Evolutionary conservation across 2,888 invertebrate genomes (phyloP).

Genomic region (Nomada hirtipes): DNA sequence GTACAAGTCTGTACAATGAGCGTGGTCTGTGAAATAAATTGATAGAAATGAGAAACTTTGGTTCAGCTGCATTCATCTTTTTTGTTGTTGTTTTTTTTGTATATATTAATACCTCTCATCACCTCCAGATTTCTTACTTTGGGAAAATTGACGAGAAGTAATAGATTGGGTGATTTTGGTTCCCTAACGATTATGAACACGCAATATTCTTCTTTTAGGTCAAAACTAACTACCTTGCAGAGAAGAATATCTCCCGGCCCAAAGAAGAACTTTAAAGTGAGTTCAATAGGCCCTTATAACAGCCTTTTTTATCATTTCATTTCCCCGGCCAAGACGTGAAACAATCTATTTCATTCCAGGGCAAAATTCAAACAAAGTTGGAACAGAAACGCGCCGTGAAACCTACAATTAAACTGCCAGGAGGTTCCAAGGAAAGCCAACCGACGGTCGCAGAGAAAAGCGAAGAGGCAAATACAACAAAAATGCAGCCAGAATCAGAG

Average conservation of each 20-base stretch:
- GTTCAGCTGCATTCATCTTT: slow-evolving; percentile 54
- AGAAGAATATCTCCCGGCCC: slow-evolving; percentile 60
- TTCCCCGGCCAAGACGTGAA: not conserved
- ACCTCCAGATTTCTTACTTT: slow-evolving; percentile 74
- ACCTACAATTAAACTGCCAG: slow-evolving; percentile 33
- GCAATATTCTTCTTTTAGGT: slow-evolving; percentile 69
- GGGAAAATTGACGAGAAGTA: slow-evolving; percentile 43
- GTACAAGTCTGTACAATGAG: not conserved
- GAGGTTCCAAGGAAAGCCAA: slow-evolving; percentile 29
- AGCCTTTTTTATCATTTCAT: not conserved
- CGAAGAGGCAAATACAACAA: slow-evolving; percentile 18
- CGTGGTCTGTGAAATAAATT: not conserved
- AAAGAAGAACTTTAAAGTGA: slow-evolving; percentile 73
- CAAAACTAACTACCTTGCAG: slow-evolving; percentile 62
- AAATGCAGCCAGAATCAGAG: slow-evolving; percentile 70
- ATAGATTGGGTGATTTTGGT: not conserved
- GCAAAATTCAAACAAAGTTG: slow-evolving; percentile 35
- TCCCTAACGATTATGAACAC: slow-evolving; percentile 29
- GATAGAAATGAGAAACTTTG: slow-evolving; percentile 59
- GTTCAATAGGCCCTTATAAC: not conserved
- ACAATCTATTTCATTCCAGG: slow-evolving; percentile 9
- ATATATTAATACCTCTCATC: slow-evolving; percentile 78
- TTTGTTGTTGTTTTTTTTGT: slow-evolving; percentile 49
- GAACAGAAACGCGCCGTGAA: slow-evolving; percentile 57
- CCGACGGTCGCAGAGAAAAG: slow-evolving; percentile 30